Base-by-base conservation (phyloP, 92 coral and sea anemone genomes). In the Palythoa caribaeorum region DNA sequence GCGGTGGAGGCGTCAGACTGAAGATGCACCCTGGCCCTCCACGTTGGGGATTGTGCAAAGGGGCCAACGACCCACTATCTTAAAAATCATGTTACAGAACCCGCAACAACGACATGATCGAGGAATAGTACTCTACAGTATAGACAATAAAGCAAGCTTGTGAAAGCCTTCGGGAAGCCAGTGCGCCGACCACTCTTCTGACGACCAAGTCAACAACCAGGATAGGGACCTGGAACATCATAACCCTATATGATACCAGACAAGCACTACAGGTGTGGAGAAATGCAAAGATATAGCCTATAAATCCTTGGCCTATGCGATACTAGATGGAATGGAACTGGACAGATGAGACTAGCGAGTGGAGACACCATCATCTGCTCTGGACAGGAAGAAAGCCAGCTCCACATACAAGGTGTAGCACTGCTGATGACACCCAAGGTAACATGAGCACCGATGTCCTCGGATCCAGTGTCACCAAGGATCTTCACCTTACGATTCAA, bases 291-390 rank as follows among this genome's bases (percentile, higher is more conserved):
- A 28, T 28, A 28, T 53, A 63, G n/a, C 70, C 70, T 63, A 17
- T 0, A 63, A 4, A 63, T 63, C 20, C 70, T 63, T 12, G 89
- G 83, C 60, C 17, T 86, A 14, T 63, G 79, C 40, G 71, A 84
- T 37, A 84, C 69, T 68, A 71, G 83, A 35, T 72, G 88, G 80
- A 84, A 84, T 44, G 59, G 79, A 52, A 65, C 38, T 73, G 89
- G 81, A 70, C 57, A 9, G 59, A 21, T 38, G 53, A 36, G 50
- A 71, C 35, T 59, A 38, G 77, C 89, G 37, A 77, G 38, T 52
- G 69, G 69, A 1, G 84, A 76, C 36, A 87, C 77, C 50, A 83
- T 87, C 37, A 54, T 76, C 52, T 66, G 35, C 69, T 87, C 76
- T 14, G 70, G 38, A n/a, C 14, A 62, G 62, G 83, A 86, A 59